Percentiles rank a stretch among this genome's conserved stretches.
Conservation (phyloP, 2,113 vertebrate species). For the western clawed frog (Xenopus tropicalis) region UCB_Xtro_10.0 CM004443.2:159902501-159903000, state of each 20-base stretch:
- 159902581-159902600: constrained; percentile 21
- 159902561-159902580: constrained; percentile 28
- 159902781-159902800: no score
- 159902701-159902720: constrained; percentile 25
- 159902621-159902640: constrained; percentile 54
- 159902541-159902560: constrained; percentile 49
- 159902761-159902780: no score
- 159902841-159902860: no score
- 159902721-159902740: constrained; percentile 37
- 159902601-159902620: constrained; percentile 49
- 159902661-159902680: constrained; percentile 45
- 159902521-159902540: constrained; percentile 13
- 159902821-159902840: no score
- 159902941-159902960: no score
- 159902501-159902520: neutral
- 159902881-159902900: no score
- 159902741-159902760: neutral
- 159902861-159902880: no score
- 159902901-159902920: no score
- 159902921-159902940: no score
- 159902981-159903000: no score
- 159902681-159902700: constrained; percentile 45
- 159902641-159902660: constrained; percentile 58
- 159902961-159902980: no score
- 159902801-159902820: no score